Conservation (phyloP, 2,797 vertebrate species). For the Gymnopithys bicolor region DNA sequence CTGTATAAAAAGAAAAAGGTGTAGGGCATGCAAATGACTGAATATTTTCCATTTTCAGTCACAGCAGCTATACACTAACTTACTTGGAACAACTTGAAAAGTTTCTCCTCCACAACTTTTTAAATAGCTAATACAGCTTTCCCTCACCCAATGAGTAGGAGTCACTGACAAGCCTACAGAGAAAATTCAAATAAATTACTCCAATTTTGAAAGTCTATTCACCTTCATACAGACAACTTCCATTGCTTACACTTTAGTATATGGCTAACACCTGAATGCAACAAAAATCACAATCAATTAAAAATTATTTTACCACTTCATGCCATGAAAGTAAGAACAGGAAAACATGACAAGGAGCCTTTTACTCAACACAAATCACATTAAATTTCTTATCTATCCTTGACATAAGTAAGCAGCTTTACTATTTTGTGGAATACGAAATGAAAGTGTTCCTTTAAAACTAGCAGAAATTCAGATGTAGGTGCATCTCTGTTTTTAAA, state of each 20-base stretch:
- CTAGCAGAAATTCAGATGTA: not conserved
- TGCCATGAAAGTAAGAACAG: not conserved
- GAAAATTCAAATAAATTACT: not conserved
- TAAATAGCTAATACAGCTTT: not conserved
- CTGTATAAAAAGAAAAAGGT: not conserved
- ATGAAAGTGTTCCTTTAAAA: not conserved
- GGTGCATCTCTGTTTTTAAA: not conserved
- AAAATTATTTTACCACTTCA: not conserved
- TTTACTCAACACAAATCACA: not conserved
- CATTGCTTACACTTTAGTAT: not conserved
- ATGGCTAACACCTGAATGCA: not conserved
- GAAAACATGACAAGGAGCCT: not conserved
- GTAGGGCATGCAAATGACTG: not conserved
- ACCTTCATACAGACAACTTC: not conserved
- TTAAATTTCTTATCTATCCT: not conserved
- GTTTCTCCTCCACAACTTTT: not conserved
- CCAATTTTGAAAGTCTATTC: not conserved
- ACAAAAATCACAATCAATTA: not conserved
- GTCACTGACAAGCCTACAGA: not conserved
- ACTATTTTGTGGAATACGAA: not conserved
- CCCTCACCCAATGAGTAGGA: not conserved
- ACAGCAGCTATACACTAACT: not conserved
- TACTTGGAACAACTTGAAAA: not conserved
- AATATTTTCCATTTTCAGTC: not conserved
- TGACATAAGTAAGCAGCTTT: not conserved